Evolutionary conservation across 2,797 vertebrate species (phyloP), one percentile per base, ranked within the genome.

Genomic region (Ceryle rudis): DNA sequence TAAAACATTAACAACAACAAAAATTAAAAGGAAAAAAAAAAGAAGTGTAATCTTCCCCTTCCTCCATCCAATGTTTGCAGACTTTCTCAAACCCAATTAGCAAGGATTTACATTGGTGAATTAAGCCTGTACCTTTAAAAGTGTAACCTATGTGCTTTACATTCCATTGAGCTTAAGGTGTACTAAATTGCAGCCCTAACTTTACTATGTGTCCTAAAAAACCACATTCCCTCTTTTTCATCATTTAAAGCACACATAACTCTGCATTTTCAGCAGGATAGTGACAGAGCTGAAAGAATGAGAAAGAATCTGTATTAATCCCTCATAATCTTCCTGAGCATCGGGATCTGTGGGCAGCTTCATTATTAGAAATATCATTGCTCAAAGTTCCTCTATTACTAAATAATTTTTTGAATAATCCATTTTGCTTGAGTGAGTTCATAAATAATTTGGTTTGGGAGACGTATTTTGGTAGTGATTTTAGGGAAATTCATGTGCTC

Each of bases 371-470:
- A 86, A 14, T 42, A 94, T 94, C 91, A 86, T 89, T 92, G 88
- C 52, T 97, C 89, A 95, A 57, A 81, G 23, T 97, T 95, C 85
- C 86, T 86, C 89, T 81, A 94, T 92, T 92, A 72, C 57, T 70
- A 95, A 87, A 55, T 85, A 96, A 97, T 96, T 93, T 94, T 97
- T 96, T 96, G 61, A 97, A 96, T 96, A 96, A 96, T 95, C 70
- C 67, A 92, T 74, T 96, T 69, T 95, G 23, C 84, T 70, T 78
- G 57, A 82, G 18, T 35, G 47, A 75, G 29, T 86, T 88, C 69
- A 66, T 86, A 94, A 95, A 83, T 95, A 9, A 83, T 89, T 96
- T 92, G 84, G 49, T 93, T 95, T 54, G 46, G 69, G 54, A 87
- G 46, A 94, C 84, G 86, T 94, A 89, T 66, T 95, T 93, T 81